These are phyloP conservation scores for Sebastiscus albofasciatus DNA, from an alignment of 2,797 vertebrate species.

Conservation along the genomic window DNA sequence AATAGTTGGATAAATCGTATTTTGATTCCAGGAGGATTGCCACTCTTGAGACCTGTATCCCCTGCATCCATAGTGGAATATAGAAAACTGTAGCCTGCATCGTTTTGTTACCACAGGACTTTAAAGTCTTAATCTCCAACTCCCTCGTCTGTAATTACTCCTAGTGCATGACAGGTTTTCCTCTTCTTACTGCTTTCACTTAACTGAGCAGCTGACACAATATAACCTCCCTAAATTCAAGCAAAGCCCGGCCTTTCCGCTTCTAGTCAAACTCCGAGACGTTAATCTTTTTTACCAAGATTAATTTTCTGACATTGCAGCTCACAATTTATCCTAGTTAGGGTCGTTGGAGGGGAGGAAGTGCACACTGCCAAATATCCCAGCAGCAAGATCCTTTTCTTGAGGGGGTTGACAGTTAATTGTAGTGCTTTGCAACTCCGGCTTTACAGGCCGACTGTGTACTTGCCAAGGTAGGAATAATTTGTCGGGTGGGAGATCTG, in stretches of 20 bases:
- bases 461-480: conserved; percentile 41
- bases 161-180: conserved; percentile 26
- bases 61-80: not conserved
- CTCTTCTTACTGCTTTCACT: conserved; percentile 26
- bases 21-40: conserved; percentile 22
- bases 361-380: conserved; percentile 18
- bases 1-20: conserved; percentile 19
- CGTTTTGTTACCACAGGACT: conserved; percentile 29
- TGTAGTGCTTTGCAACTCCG: conserved; percentile 21
- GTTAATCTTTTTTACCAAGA: conserved; percentile 48
- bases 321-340: conserved; percentile 43
- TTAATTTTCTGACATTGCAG: conserved; percentile 38
- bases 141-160: conserved; percentile 44
- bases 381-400: conserved; percentile 6
- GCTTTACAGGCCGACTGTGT: conserved; percentile 25
- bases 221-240: conserved; percentile 32
- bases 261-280: conserved; percentile 25
- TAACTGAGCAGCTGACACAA: conserved; percentile 35
- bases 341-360: conserved; percentile 28
- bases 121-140: conserved; percentile 51
- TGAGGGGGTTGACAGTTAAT: conserved; percentile 41
- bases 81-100: conserved; percentile 23
- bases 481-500: conserved; percentile 29
- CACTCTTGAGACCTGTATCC: not conserved
- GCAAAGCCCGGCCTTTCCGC: conserved; percentile 21